Base-by-base conservation (phyloP, 1,140 invertebrate genomes). In the Zaprionus davidi region DNA sequence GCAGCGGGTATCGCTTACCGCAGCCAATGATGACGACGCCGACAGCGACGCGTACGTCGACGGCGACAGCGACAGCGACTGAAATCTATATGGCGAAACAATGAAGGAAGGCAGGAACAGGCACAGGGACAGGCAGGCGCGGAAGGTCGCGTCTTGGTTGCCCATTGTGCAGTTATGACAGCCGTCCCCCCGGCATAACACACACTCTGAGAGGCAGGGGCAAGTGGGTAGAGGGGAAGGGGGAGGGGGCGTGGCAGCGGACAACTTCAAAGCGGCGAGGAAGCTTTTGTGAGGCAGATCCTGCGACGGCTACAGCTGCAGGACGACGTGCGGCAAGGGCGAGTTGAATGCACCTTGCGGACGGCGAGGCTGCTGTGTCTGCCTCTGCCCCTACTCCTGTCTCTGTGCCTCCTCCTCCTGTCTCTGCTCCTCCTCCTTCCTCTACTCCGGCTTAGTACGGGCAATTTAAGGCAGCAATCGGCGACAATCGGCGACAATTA, bases 81-180 rank as follows among this genome's bases (percentile, higher is more conserved):
- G 84, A 88, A 88, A 88, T 90, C 69, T 84, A 88, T 88, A 88
- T 88, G 63, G 73, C 64, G 66, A 71, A 44, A 72, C 65, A 57
- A 64, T 15, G 46, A 44, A 22, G 51, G 58, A 67, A 55, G 41
- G 34, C 26, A 70, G 53, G 24, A 20, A 63, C 59, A 59, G 56
- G 17, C 64, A 66, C 0, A 24, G 24, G 24, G 0, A 24, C 24
- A 26, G 24, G 60, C 22, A 65, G 38, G 64, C 59, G 67, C 51
- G 72, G 81, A 72, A 84, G 79, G 80, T 81, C 49, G 24, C 24
- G 59, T 57, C 62, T 26, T 55, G 59, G 49, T 56, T 71, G 68
- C 57, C 81, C 81, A 83, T 87, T 87, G 84, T 87, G 84, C 71
- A 87, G 84, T 87, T 87, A 87, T 87, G 84, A 87, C 84, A 87